Evolutionary conservation across 2,888 invertebrate genomes (phyloP).

Genomic region (Theretra japonica): DNA sequence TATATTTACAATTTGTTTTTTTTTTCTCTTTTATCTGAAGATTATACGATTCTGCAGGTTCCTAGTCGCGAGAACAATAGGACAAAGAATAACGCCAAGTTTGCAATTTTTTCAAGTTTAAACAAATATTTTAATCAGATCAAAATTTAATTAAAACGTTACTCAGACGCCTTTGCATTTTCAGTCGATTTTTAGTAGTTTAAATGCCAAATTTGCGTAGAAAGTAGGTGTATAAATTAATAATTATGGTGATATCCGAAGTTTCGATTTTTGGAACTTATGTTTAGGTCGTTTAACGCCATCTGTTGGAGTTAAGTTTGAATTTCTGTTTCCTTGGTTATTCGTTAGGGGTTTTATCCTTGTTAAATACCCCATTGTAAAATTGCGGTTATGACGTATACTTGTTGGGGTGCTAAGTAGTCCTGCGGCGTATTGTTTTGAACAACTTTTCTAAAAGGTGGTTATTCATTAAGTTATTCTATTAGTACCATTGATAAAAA

Average conservation of each 20-base stretch:
- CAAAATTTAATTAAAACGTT: too few species aligned
- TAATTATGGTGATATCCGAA: background rate
- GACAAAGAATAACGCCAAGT: too few species aligned
- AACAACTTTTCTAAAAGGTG: background rate
- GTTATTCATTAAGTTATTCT: background rate
- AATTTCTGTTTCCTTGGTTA: background rate
- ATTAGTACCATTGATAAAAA: conserved; percentile 3
- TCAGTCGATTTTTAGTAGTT: background rate
- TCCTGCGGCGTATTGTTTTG: background rate
- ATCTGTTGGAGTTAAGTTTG: conserved; percentile 4
- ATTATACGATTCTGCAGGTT: too few species aligned
- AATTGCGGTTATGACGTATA: background rate
- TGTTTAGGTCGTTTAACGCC: conserved; percentile 21
- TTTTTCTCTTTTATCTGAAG: too few species aligned
- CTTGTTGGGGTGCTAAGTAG: background rate
- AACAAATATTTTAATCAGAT: too few species aligned
- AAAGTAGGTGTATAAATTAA: background rate
- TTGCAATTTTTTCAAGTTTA: too few species aligned
- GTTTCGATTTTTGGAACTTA: background rate
- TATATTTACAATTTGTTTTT: too few species aligned
- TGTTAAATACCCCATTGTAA: background rate
- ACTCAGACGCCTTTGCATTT: background rate
- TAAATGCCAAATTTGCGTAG: background rate
- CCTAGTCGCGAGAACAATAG: too few species aligned
- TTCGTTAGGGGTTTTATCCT: too few species aligned